These are phyloP conservation scores for Acrossocheilus fasciatus DNA, from an alignment of 2,797 vertebrate species.

Conservation along the genomic window DNA sequence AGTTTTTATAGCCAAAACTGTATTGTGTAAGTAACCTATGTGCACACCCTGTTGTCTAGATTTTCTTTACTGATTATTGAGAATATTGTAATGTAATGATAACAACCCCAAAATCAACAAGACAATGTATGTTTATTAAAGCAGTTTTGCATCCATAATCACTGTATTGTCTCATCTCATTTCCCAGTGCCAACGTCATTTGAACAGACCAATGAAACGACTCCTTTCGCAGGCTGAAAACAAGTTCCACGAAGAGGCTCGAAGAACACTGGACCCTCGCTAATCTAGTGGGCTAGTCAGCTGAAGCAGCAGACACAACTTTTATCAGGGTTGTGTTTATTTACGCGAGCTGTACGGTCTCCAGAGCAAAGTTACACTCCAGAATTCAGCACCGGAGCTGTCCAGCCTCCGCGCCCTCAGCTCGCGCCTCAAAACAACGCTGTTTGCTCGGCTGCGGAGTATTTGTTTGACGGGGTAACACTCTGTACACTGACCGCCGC, in stretches of 20 bases:
- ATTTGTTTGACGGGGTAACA: constrained; percentile 8
- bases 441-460: constrained; percentile 12
- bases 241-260: constrained; percentile 66
- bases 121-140: not conserved
- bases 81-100: not conserved
- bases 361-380: constrained; percentile 20
- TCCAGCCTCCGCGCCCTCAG: constrained; percentile 61
- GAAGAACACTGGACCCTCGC: constrained; percentile 53
- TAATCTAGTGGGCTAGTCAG: constrained; percentile 1
- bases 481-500: constrained; percentile 34
- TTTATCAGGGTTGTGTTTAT: constrained; percentile 22
- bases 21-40: not conserved
- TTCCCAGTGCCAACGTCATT: constrained; percentile 63
- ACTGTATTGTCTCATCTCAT: constrained; percentile 65
- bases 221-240: constrained; percentile 50
- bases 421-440: constrained; percentile 9
- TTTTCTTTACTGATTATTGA: not conserved
- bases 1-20: not conserved
- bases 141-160: constrained; percentile 23
- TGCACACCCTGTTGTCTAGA: not conserved
- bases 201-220: constrained; percentile 66
- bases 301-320: constrained; percentile 44
- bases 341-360: not conserved
- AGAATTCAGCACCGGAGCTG: constrained; percentile 84
- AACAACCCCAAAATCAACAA: not conserved